Evolutionary conservation across 2,797 vertebrate species (phyloP).

Genomic region (Cuculus canorus): DNA sequence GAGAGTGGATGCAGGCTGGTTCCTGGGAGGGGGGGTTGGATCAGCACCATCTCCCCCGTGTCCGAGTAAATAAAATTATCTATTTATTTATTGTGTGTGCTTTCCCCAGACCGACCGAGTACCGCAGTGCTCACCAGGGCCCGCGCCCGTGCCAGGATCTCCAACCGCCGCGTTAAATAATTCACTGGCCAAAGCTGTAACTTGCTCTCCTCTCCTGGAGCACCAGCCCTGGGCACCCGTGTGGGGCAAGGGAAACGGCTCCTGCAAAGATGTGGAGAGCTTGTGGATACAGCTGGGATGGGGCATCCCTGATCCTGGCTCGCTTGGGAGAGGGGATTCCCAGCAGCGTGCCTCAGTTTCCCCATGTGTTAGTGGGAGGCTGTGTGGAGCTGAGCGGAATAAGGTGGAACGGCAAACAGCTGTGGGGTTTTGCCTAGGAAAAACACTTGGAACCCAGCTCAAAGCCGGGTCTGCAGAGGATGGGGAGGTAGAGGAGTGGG

Average conservation of each 20-base stretch:
- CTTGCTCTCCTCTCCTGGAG: background rate
- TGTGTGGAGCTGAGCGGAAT: background rate
- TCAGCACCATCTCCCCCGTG: background rate
- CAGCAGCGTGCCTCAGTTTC: background rate
- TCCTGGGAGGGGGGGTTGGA: background rate
- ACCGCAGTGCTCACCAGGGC: background rate
- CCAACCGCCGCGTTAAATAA: constrained; percentile 46
- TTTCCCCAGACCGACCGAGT: background rate
- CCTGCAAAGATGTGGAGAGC: fast-evolving
- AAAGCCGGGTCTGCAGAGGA: background rate
- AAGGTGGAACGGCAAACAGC: background rate
- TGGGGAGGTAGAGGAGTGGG: fast-evolving
- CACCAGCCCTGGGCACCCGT: background rate
- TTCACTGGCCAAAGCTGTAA: background rate
- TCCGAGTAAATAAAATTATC: background rate
- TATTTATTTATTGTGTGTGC: background rate
- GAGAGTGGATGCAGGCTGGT: background rate
- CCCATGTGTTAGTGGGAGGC: fast-evolving
- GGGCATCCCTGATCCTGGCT: fast-evolving
- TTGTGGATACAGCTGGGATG: fast-evolving
- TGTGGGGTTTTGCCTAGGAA: background rate
- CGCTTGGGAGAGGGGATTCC: background rate
- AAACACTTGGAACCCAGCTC: fast-evolving
- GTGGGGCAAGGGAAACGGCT: fast-evolving
- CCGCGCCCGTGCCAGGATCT: background rate